Evolutionary conservation across 1,140 invertebrate genomes (phyloP).

Genomic region (Chionoecetes opilio): DNA sequence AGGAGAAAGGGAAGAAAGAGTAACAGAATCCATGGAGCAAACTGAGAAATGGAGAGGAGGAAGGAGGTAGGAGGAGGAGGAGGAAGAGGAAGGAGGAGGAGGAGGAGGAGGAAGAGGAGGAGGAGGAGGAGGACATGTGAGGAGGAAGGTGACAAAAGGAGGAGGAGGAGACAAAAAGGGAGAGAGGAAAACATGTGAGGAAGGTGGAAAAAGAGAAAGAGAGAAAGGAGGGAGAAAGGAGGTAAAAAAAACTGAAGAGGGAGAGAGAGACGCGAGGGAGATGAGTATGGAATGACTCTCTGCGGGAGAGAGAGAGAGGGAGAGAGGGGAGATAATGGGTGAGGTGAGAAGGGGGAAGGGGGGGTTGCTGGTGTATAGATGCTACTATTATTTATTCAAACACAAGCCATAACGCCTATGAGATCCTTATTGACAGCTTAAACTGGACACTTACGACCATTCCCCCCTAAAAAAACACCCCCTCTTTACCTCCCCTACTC

Average conservation of each 20-base stretch:
- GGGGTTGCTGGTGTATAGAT: neutral
- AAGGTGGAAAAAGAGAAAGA: neutral
- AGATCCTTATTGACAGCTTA: conserved; percentile 61
- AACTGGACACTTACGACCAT: conserved; percentile 8
- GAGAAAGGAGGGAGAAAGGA: neutral
- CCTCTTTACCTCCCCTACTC: neutral
- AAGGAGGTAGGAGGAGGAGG: neutral
- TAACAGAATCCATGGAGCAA: neutral
- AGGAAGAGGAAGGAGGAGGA: neutral
- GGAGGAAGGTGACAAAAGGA: neutral
- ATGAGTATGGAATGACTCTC: too few species aligned
- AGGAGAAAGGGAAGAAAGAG: neutral
- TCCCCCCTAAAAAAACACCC: neutral
- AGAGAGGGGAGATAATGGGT: conserved; percentile 37
- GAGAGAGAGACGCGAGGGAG: neutral
- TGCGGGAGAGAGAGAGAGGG: conserved; percentile 1
- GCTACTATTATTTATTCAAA: conserved; percentile 59
- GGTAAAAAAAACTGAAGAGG: neutral
- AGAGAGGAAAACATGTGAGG: neutral
- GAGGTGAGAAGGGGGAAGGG: neutral
- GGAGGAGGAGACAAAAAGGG: neutral
- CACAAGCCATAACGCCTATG: conserved; percentile 60
- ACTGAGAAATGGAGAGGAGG: too few species aligned
- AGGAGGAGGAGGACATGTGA: neutral
- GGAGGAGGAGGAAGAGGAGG: too few species aligned